These are phyloP conservation scores for Cyphomyrus discorhynchus DNA, from an alignment of 2,113 vertebrate species.

Conservation along the genomic window DNA sequence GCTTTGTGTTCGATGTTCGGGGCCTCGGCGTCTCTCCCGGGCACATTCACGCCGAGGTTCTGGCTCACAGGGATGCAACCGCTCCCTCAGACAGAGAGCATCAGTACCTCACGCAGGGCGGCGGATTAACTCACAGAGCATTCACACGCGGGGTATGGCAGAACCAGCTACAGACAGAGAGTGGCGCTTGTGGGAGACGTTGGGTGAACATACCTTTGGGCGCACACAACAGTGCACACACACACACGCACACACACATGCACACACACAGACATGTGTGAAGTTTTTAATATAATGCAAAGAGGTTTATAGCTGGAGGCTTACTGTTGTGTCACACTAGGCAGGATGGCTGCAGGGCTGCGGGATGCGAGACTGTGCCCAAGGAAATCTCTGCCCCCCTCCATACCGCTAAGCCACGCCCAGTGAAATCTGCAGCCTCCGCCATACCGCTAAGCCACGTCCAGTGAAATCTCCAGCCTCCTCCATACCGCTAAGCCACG, in stretches of 20 bases:
- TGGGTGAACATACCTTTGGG: neutral
- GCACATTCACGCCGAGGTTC: neutral
- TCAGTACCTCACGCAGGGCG: neutral
- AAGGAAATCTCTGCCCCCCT: neutral
- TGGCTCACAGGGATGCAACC: neutral
- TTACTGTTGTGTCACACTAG: neutral
- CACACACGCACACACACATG: neutral
- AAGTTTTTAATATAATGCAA: neutral
- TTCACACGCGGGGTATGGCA: neutral
- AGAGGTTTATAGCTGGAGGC: neutral
- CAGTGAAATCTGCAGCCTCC: neutral
- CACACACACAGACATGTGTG: neutral
- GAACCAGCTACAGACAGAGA: neutral
- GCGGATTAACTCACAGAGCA: neutral
- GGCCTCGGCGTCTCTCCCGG: neutral
- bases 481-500: neutral
- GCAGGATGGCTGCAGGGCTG: neutral
- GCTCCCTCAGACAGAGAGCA: neutral
- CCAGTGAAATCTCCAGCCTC: neutral
- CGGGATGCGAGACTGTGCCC: neutral
- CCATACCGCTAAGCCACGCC: neutral
- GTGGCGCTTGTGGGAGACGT: neutral
- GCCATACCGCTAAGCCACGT: neutral
- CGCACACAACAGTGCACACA: neutral
- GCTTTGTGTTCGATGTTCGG: neutral